These are phyloP conservation scores for Trogon melanurus DNA, from an alignment of 2,113 vertebrate species.

Conservation along the genomic window DNA sequence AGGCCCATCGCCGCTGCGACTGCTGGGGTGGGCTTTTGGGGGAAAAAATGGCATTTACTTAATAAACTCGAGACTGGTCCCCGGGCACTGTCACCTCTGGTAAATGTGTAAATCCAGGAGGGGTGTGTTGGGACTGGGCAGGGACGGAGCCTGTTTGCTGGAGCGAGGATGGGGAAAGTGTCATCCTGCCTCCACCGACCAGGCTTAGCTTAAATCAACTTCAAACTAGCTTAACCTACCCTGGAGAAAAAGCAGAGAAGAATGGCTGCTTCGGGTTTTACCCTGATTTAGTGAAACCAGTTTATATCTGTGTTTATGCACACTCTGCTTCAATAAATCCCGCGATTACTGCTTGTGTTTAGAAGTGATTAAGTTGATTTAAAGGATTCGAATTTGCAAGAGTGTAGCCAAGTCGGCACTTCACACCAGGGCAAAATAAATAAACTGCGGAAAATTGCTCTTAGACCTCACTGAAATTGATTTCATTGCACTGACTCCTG, in stretches of 20 bases:
- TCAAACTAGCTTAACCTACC: not conserved
- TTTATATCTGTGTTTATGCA: not conserved
- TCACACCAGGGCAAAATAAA: not conserved
- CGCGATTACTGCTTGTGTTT: not conserved
- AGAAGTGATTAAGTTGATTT: not conserved
- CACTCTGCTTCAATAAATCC: not conserved
- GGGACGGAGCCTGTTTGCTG: not conserved
- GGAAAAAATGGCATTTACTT: rapidly evolving
- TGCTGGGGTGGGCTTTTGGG: not conserved
- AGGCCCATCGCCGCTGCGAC: not conserved
- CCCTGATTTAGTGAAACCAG: not conserved
- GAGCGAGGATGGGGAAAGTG: not conserved
- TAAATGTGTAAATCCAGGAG: rapidly evolving
- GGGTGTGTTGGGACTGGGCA: not conserved
- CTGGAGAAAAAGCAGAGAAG: not conserved
- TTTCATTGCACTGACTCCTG: not conserved
- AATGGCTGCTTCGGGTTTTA: not conserved
- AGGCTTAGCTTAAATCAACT: not conserved
- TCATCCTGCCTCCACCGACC: not conserved
- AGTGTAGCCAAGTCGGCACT: not conserved
- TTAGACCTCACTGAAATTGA: rapidly evolving
- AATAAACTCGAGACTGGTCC: rapidly evolving
- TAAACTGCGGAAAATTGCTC: not conserved
- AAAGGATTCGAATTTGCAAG: not conserved
- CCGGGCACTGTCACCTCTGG: rapidly evolving